These are phyloP conservation scores for Rhagonycha lutea DNA, from an alignment of 2,888 invertebrate species.

Conservation along the genomic window DNA sequence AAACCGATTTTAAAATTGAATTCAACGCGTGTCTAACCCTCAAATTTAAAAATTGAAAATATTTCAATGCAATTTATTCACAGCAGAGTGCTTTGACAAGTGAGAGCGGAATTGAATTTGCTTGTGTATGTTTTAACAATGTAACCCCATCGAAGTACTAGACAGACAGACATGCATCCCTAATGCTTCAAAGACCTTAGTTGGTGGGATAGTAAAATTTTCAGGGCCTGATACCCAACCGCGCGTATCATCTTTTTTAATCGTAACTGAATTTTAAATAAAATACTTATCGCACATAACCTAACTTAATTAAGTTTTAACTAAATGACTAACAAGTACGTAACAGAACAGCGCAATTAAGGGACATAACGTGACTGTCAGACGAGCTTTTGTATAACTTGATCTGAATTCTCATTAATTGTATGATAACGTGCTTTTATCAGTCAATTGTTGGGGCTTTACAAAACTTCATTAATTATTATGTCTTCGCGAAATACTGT, in stretches of 20 bases:
- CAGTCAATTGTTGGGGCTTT: constrained; percentile 46
- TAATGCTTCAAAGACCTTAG: constrained; percentile 41
- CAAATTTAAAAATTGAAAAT: constrained; percentile 54
- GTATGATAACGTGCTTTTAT: constrained; percentile 49
- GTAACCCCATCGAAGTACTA: constrained; percentile 47
- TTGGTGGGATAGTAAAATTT: constrained; percentile 33
- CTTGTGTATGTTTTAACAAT: constrained; percentile 49
- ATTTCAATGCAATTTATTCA: constrained; percentile 56
- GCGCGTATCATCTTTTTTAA: constrained; percentile 2
- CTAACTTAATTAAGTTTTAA: not conserved
- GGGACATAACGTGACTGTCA: constrained; percentile 23
- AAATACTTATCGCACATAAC: not conserved
- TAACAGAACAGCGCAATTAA: constrained; percentile 28
- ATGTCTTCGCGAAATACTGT: constrained; percentile 49
- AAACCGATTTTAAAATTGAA: constrained; percentile 51
- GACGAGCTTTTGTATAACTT: constrained; percentile 42
- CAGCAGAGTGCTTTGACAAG: constrained; percentile 52
- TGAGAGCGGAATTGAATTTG: constrained; percentile 53
- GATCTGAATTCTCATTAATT: constrained; percentile 51
- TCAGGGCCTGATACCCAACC: constrained; percentile 17
- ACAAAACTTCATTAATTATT: constrained; percentile 53
- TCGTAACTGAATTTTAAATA: not conserved
- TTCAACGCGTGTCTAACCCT: constrained; percentile 40
- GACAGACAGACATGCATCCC: constrained; percentile 46
- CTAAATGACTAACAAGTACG: not conserved